phyloP scores from a whole-genome alignment of 2,113 vertebrate species.

The Syngnathus typhle region DNA sequence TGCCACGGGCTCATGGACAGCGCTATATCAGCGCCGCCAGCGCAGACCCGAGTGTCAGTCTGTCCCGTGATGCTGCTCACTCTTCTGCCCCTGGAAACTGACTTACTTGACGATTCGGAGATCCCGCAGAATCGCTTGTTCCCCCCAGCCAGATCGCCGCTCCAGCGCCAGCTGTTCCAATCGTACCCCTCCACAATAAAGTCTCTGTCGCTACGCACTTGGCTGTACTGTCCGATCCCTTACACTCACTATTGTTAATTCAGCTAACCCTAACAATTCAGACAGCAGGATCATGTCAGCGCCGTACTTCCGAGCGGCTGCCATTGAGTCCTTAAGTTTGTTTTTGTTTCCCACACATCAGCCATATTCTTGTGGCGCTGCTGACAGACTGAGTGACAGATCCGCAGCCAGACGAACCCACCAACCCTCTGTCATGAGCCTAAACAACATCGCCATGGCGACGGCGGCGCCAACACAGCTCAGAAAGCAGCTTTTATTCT shows the following conservation, averaged over 20 bases:
- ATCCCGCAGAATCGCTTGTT: too few species aligned
- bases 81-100: too few species aligned
- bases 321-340: constrained; percentile 32
- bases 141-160: too few species aligned
- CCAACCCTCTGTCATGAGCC: constrained; percentile 36
- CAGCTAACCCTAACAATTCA: constrained; percentile 54
- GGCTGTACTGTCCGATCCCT: too few species aligned
- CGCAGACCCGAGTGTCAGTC: too few species aligned
- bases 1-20: too few species aligned
- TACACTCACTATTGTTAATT: constrained; percentile 53
- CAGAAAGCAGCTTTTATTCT: neutral
- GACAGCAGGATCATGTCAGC: constrained; percentile 17
- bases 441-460: constrained; percentile 55
- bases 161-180: too few species aligned
- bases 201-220: too few species aligned
- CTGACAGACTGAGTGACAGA: constrained; percentile 53
- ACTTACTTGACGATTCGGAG: too few species aligned
- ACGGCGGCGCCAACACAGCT: constrained; percentile 17
- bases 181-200: too few species aligned
- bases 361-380: constrained; percentile 44
- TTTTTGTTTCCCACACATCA: constrained; percentile 46
- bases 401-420: constrained; percentile 42
- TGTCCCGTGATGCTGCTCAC: too few species aligned
- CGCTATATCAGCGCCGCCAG: too few species aligned
- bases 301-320: neutral